Evolutionary conservation across 2,797 vertebrate species (phyloP).

Genomic region (Ataeniobius toweri): DNA sequence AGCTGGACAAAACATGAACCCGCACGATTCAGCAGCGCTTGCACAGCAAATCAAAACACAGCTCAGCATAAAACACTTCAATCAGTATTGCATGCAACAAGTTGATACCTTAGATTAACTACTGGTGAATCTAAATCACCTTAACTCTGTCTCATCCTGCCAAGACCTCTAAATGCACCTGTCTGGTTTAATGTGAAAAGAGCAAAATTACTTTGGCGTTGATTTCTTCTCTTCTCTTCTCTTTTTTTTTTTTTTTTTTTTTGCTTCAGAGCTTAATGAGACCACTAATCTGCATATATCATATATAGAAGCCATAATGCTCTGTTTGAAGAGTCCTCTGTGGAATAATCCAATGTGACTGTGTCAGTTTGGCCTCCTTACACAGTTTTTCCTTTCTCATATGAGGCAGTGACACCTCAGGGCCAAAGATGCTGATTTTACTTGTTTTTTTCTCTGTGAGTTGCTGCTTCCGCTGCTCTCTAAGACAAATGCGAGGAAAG

Average conservation of each 20-base stretch:
- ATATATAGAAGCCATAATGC: neutral
- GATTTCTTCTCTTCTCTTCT: no score
- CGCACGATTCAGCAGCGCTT: no score
- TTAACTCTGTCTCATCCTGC: no score
- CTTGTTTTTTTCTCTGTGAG: neutral
- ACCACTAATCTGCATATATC: conserved; percentile 12
- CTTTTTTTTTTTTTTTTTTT: neutral
- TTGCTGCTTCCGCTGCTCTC: neutral
- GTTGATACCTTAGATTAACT: no score
- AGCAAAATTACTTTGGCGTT: no score
- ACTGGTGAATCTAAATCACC: no score
- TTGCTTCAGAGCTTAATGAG: conserved; percentile 7
- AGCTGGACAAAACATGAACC: no score
- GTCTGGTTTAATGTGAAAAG: no score
- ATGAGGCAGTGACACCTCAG: conserved; percentile 7
- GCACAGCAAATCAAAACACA: no score
- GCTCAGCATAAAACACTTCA: no score
- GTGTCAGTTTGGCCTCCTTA: conserved; percentile 2
- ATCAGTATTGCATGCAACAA: no score
- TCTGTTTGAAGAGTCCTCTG: conserved; percentile 26
- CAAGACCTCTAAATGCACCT: no score
- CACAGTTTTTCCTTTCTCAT: conserved; percentile 21
- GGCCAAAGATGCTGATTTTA: neutral
- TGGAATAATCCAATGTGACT: conserved; percentile 21
- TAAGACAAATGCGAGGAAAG: neutral